Evolutionary conservation across 1,140 invertebrate genomes (phyloP), one percentile per base, ranked within the genome.

Genomic region (Drosophila albomicans): DNA sequence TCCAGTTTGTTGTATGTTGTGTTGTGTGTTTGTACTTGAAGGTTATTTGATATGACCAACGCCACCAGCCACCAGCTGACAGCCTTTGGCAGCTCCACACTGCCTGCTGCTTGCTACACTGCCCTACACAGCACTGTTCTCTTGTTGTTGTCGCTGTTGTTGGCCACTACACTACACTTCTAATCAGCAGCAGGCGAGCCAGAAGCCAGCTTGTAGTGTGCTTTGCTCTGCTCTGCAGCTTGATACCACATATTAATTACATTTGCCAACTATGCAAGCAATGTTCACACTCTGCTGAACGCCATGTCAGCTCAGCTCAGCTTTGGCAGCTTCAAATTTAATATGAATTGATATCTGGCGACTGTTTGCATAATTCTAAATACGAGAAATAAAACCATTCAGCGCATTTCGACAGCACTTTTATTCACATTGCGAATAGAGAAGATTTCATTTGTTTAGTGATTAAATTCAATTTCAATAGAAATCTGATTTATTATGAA

Each of bases 41-140:
- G 84, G 85, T 84, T 87, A 87, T 65, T 89, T 81, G 78, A 87
- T 87, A 84, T 72, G 67, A 73, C 59, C 59, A 64, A 43, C 54
- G 25, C 59, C 46, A 66, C 32, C 54, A 65, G 25, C 59, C 46
- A 66, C 32, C 54, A 65, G 54, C 57, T 69, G 66, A 69, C 69
- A 51, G 69, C 41, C 72, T 58, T 58, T 46, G 46, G 45, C 49
- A 75, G 49, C 49, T 79, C 46, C 54, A n/a, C 52, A 38, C 35
- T 38, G 52, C 35, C 30, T 65, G 46, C 46, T 62, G 20, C 20
- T 25, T 25, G 20, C 57, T 64, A 15, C 52, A 28, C 57, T 8
- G 15, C 28, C 74, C 54, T 30, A 8, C 15, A 25, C 38, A 10
- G 5, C 28, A 4, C 28, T 6, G 15, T 15, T 28, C 11, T 20